These are phyloP conservation scores for Apomyelois bistriatella DNA, from an alignment of 2,888 invertebrate species.

Conservation along the genomic window DNA sequence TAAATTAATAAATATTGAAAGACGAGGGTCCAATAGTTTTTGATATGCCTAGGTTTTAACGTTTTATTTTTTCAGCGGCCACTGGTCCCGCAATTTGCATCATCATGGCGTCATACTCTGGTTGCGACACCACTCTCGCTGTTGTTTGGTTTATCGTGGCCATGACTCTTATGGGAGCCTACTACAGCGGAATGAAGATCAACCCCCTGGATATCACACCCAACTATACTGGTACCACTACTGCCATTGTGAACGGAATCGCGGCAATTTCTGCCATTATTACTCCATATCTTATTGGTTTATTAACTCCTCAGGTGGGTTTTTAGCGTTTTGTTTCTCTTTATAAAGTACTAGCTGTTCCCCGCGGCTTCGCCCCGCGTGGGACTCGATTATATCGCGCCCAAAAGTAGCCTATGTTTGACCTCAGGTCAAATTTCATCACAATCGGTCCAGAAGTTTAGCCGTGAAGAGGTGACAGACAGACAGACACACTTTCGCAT, in stretches of 20 bases:
- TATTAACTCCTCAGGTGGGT: slow-evolving; percentile 81
- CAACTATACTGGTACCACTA: slow-evolving; percentile 82
- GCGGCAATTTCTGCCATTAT: slow-evolving; percentile 82
- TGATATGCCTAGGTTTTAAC: too few relatives aligned
- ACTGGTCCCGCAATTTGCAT: slow-evolving; percentile 83
- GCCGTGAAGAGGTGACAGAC: too few relatives aligned
- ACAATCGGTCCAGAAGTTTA: too few relatives aligned
- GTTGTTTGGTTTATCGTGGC: slow-evolving; percentile 82
- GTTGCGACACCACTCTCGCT: slow-evolving; percentile 75
- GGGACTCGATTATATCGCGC: too few relatives aligned
- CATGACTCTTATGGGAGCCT: slow-evolving; percentile 85
- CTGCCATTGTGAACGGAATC: slow-evolving; percentile 83
- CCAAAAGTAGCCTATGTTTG: too few relatives aligned
- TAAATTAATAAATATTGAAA: too few relatives aligned
- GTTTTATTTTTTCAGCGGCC: slow-evolving; percentile 77
- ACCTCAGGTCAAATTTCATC: too few relatives aligned
- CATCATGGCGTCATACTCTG: slow-evolving; percentile 81
- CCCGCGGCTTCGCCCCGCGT: too few relatives aligned
- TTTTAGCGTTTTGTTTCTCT: not conserved
- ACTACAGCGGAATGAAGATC: slow-evolving; percentile 85
- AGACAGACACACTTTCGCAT: too few relatives aligned
- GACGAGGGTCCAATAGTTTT: too few relatives aligned
- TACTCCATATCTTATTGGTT: slow-evolving; percentile 81
- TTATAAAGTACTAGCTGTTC: too few relatives aligned
- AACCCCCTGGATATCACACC: slow-evolving; percentile 83